Evolutionary conservation across 1,140 invertebrate genomes (phyloP).

Genomic region (Drosophila littoralis): DNA sequence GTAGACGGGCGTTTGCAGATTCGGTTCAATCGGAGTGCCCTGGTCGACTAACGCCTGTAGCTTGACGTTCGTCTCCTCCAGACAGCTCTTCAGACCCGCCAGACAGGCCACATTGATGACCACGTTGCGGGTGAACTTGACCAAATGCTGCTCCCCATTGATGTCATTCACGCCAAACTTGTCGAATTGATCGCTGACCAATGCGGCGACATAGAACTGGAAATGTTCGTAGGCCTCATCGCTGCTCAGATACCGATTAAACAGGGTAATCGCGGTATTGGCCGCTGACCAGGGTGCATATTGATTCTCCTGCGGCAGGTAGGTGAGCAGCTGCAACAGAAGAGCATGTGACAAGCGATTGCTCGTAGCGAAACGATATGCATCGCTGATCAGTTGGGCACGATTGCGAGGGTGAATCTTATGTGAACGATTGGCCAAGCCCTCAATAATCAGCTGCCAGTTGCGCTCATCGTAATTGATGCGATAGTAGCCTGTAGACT

Average conservation of each 20-base stretch:
- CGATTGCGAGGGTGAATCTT: slow-evolving; percentile 89
- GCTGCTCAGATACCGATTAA: slow-evolving; percentile 74
- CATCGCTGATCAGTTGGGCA: slow-evolving; percentile 91
- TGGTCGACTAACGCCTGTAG: slow-evolving; percentile 78
- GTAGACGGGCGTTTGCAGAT: slow-evolving; percentile 85
- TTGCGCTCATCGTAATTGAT: slow-evolving; percentile 87
- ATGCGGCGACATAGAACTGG: slow-evolving; percentile 50
- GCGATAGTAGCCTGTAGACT: slow-evolving; percentile 88
- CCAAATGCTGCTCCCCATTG: slow-evolving; percentile 78
- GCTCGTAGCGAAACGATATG: slow-evolving; percentile 88
- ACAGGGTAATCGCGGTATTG: slow-evolving; percentile 69
- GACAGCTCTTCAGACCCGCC: slow-evolving; percentile 84
- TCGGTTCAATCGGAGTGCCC: slow-evolving; percentile 75
- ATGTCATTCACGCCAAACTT: slow-evolving; percentile 81
- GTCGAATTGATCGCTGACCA: slow-evolving; percentile 80
- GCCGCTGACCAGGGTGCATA: slow-evolving; percentile 87
- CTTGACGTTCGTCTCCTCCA: slow-evolving; percentile 81
- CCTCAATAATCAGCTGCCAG: slow-evolving; percentile 85
- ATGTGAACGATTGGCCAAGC: slow-evolving; percentile 83
- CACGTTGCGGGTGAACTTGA: slow-evolving; percentile 77
- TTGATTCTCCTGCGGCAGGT: slow-evolving; percentile 86
- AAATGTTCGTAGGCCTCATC: slow-evolving; percentile 62
- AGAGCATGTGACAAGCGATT: slow-evolving; percentile 85
- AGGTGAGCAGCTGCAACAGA: slow-evolving; percentile 85
- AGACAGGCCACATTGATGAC: slow-evolving; percentile 85